Base-by-base conservation (phyloP, 2,797 vertebrate species). In the Acipenser oxyrinchus region DNA sequence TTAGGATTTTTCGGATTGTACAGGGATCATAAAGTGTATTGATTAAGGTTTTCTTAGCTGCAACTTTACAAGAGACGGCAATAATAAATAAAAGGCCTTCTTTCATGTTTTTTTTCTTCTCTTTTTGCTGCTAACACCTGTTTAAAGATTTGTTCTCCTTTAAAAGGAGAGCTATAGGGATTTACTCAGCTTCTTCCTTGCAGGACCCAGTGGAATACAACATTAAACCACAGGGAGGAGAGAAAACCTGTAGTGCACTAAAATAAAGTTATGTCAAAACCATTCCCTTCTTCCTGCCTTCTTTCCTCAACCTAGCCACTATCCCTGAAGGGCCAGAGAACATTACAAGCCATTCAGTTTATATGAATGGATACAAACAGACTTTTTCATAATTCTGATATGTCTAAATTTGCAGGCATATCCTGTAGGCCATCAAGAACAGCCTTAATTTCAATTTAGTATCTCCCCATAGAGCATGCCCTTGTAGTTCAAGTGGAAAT, bases 381-480 rank as follows among this genome's bases (percentile, higher is more conserved):
- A 93, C 93, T 89, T 93, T 97, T 98, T 96, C 87, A 84, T 93
- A 92, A 95, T 97, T 94, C 89, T 82, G 82, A 90, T 89, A 83
- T 81, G 91, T 93, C 92, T 90, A 90, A 88, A 94, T 96, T 92
- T 95, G 93, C 96, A 99, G 94, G 91, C 94, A 95, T 85, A 94
- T 98, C 96, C 96, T 97, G 96, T 95, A 93, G 90, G 88, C 94
- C 87, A 88, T 91, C 89, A 85, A 87, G 83, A 88, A 93, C 96
- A 98, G 96, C 90, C 94, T 92, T 93, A 90, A 91, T 95, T 98
- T 98, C 95, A 96, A 97, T 98, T 98, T 92, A 88, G 93, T 88
- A 85, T 92, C 90, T 95, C 95, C 94, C 95, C 0, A 68, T 82
- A 93, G 95, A 84, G 84, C 79, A 81, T 79, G 86, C 90, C 92